Percentiles rank a stretch among this genome's conserved stretches.
Evolutionary conservation across 2,888 invertebrate genomes (phyloP).

Genomic region (Platycnemis pennipes): DNA sequence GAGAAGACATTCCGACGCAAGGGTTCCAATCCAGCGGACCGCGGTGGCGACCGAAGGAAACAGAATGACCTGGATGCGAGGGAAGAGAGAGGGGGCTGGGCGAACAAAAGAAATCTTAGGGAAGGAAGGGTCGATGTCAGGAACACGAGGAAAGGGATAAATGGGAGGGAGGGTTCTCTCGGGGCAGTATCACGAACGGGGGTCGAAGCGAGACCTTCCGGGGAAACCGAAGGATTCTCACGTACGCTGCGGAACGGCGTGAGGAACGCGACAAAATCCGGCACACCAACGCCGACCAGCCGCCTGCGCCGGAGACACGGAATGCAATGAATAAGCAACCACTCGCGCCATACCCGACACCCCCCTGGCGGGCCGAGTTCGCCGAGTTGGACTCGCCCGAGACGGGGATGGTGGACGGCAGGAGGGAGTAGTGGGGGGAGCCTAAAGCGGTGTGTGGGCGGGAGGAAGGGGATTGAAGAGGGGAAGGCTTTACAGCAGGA

Average conservation of each 20-base stretch:
- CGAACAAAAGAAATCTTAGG: conserved; percentile 21
- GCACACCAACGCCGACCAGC: not conserved
- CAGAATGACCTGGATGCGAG: conserved; percentile 21
- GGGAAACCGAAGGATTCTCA: not conserved
- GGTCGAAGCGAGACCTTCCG: not conserved
- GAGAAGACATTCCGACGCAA: not conserved
- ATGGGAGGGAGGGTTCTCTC: not conserved
- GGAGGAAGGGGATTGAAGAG: not conserved
- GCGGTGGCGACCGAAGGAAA: not conserved
- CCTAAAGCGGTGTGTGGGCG: not conserved
- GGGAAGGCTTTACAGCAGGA: not conserved
- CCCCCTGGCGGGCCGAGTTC: not conserved
- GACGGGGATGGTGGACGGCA: conserved; percentile 45
- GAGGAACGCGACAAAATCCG: not conserved
- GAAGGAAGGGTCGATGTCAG: not conserved
- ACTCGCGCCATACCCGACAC: conserved; percentile 29
- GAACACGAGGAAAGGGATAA: not conserved
- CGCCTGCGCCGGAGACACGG: not conserved
- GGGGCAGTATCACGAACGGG: not conserved
- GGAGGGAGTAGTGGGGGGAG: not conserved
- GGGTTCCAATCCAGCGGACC: not conserved
- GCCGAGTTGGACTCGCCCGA: conserved; percentile 48
- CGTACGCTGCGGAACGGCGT: not conserved
- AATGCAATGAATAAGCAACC: not conserved
- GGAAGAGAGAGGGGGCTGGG: not conserved